Evolutionary conservation across 2,797 vertebrate genomes (phyloP).

Genomic region (Onychomys leucogaster): DNA sequence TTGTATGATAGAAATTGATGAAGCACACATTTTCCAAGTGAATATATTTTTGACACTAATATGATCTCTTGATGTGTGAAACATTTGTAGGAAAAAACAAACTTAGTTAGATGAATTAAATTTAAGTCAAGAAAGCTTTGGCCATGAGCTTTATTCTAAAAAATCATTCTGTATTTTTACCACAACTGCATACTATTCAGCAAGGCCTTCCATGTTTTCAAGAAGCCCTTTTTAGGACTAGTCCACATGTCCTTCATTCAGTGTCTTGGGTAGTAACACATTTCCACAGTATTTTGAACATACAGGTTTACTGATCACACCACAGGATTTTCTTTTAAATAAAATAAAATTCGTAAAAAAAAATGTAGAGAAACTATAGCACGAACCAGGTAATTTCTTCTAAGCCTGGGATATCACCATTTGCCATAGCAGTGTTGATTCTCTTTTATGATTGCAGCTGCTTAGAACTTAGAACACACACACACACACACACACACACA

Average conservation of each 20-base stretch:
- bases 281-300: conserved; percentile 68
- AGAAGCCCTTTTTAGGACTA: not conserved
- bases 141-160: not conserved
- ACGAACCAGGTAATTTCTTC: conserved; percentile 86
- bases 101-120: not conserved
- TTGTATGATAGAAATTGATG: conserved; percentile 19
- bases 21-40: conserved; percentile 2
- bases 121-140: not conserved
- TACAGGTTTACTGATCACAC: conserved; percentile 66
- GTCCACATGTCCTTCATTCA: not conserved
- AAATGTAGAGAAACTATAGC: conserved; percentile 78
- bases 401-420: conserved; percentile 81
- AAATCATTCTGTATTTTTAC: not conserved
- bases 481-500: too few relatives aligned
- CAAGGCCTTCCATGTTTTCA: not conserved
- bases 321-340: conserved; percentile 76
- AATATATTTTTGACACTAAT: conserved; percentile 61
- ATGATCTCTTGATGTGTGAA: conserved; percentile 61
- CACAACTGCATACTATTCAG: not conserved
- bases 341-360: conserved; percentile 82
- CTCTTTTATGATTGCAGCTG: conserved; percentile 86
- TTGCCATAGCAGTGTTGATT: conserved; percentile 85
- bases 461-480: conserved; percentile 86
- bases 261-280: not conserved
- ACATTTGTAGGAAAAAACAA: not conserved